These are phyloP conservation scores for Eupithecia insigniata DNA, from an alignment of 2,888 invertebrate genomes.

Conservation along the genomic window DNA sequence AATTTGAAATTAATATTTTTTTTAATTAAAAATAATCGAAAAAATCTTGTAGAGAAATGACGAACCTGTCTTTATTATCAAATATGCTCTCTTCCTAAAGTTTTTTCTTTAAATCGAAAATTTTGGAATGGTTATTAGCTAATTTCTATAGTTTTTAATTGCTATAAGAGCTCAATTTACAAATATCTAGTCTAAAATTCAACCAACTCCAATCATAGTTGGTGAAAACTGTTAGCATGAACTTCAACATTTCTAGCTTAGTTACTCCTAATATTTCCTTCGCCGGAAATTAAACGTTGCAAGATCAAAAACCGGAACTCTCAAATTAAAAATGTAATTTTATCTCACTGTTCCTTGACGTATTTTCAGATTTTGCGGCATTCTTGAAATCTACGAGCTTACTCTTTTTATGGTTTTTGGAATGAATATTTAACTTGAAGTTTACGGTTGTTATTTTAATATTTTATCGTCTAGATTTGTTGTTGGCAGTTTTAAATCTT, in stretches of 20 bases:
- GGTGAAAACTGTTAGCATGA: conserved; percentile 18
- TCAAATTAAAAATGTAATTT: conserved; percentile 75
- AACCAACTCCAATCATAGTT: conserved; percentile 4
- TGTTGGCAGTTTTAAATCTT: background rate
- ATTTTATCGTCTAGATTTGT: background rate
- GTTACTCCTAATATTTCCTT: conserved; percentile 71
- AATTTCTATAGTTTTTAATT: background rate
- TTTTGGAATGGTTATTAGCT: background rate
- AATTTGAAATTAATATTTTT: no score
- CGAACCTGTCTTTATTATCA: no score
- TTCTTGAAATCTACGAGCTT: conserved; percentile 60
- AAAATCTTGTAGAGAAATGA: no score
- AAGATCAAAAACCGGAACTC: conserved; percentile 68
- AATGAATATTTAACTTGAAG: background rate
- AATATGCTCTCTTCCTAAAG: no score
- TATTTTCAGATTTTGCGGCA: conserved; percentile 57
- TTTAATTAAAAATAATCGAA: no score
- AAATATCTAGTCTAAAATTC: background rate
- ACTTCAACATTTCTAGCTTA: conserved; percentile 59
- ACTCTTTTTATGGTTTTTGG: conserved; percentile 48
- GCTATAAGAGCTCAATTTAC: background rate
- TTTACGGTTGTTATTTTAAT: background rate
- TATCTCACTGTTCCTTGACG: conserved; percentile 64
- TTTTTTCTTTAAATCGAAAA: background rate
- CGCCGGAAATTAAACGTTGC: conserved; percentile 78